Evolutionary conservation across 92 coral and sea anemone genomes (phyloP).

Genomic region (Meandrina meandrites): DNA sequence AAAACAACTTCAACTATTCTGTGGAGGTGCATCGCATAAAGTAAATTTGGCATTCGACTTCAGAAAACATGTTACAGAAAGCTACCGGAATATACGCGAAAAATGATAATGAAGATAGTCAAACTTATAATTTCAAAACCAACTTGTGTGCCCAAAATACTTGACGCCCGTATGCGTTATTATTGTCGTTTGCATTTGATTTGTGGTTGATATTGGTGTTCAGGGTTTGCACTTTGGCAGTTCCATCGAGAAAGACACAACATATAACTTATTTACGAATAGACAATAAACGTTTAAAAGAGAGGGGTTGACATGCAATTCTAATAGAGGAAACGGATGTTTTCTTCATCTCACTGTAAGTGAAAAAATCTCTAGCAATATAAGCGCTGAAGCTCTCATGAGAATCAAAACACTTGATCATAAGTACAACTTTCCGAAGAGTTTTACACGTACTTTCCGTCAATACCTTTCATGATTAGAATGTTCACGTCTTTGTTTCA

Average conservation of each 20-base stretch:
- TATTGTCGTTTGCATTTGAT: too few species aligned
- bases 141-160: neutral
- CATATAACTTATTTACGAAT: neutral
- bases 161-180: neutral
- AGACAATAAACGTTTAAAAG: neutral
- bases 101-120: neutral
- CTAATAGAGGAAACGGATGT: neutral
- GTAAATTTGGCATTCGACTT: too few species aligned
- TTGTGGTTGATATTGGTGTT: neutral
- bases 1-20: too few species aligned
- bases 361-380: neutral
- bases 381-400: neutral
- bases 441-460: neutral
- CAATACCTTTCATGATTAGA: neutral
- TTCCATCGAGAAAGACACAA: neutral
- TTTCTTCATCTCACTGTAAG: neutral
- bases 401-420: conserved; percentile 25
- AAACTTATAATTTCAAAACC: neutral
- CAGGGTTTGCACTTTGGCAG: neutral
- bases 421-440: neutral
- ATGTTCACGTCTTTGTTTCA: neutral
- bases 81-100: neutral
- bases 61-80: neutral
- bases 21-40: too few species aligned
- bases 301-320: neutral